phyloP scores from a whole-genome alignment of 2,113 vertebrate genomes.

The Cyanoliseus patagonus region DNA sequence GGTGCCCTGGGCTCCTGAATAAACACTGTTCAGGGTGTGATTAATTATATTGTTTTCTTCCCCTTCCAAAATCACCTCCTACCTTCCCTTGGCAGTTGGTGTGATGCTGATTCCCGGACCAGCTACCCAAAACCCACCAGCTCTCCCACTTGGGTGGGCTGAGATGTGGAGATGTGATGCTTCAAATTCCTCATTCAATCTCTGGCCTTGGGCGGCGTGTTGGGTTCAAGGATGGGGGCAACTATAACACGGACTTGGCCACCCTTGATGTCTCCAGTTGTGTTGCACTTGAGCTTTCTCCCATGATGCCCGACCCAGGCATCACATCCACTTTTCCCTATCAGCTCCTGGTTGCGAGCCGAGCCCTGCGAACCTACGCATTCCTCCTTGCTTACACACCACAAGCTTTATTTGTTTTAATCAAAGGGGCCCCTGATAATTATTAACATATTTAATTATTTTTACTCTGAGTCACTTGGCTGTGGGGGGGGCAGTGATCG shows the following conservation, averaged over 20 bases:
- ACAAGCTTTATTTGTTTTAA: conserved; percentile 60
- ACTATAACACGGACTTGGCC: neutral
- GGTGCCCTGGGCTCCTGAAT: neutral
- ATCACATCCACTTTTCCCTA: accelerated
- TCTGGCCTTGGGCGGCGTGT: accelerated
- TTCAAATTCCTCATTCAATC: neutral
- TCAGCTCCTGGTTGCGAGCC: neutral
- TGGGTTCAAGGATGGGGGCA: neutral
- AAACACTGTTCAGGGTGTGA: neutral
- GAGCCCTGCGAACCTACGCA: neutral
- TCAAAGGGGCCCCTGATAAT: conserved; percentile 46
- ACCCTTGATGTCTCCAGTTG: neutral
- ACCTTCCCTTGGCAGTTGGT: neutral
- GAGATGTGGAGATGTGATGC: neutral
- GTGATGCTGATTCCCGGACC: neutral
- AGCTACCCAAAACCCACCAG: neutral
- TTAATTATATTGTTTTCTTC: neutral
- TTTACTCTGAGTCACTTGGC: conserved; percentile 25
- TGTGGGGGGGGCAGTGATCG: neutral
- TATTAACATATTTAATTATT: conserved; percentile 70
- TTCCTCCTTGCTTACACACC: conserved; percentile 34
- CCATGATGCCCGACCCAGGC: neutral
- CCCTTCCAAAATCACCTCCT: neutral
- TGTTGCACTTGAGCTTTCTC: neutral
- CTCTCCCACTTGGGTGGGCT: neutral